Conservation (phyloP, 2,888 invertebrate species). For the Stenotaenia linearis region DNA sequence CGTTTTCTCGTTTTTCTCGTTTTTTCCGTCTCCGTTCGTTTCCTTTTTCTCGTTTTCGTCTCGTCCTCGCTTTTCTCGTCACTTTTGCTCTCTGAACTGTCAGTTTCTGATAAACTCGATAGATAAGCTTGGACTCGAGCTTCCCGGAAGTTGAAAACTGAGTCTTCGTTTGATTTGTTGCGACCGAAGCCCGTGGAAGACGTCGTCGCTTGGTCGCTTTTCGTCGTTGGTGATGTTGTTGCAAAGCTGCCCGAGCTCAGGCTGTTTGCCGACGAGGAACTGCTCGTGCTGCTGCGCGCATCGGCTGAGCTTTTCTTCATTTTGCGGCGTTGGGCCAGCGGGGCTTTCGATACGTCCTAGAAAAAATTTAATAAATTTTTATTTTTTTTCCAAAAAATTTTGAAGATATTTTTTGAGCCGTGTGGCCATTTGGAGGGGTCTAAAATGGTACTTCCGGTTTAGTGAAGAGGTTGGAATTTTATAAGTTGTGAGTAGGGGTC, state of each 20-base stretch:
- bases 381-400: too few relatives aligned
- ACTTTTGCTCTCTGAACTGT: slow-evolving; percentile 40
- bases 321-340: slow-evolving; percentile 62
- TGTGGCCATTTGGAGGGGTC: too few relatives aligned
- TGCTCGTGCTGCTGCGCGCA: slow-evolving; percentile 49
- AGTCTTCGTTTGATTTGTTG: slow-evolving; percentile 32
- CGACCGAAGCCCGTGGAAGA: slow-evolving; percentile 40
- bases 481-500: too few relatives aligned
- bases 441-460: too few relatives aligned
- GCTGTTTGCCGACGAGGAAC: slow-evolving; percentile 48
- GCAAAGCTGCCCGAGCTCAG: slow-evolving; percentile 49
- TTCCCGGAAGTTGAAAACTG: slow-evolving; percentile 52
- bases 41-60: neutral
- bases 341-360: slow-evolving; percentile 64
- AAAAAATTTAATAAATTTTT: too few relatives aligned
- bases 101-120: slow-evolving; percentile 51
- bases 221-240: slow-evolving; percentile 42
- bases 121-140: slow-evolving; percentile 52
- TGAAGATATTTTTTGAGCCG: too few relatives aligned
- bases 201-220: slow-evolving; percentile 42
- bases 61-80: neutral
- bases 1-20: neutral
- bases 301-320: slow-evolving; percentile 54
- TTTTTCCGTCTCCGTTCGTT: too few relatives aligned
- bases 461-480: too few relatives aligned